Conservation (phyloP, 2,888 invertebrate species). For the Cosmia trapezina region DNA sequence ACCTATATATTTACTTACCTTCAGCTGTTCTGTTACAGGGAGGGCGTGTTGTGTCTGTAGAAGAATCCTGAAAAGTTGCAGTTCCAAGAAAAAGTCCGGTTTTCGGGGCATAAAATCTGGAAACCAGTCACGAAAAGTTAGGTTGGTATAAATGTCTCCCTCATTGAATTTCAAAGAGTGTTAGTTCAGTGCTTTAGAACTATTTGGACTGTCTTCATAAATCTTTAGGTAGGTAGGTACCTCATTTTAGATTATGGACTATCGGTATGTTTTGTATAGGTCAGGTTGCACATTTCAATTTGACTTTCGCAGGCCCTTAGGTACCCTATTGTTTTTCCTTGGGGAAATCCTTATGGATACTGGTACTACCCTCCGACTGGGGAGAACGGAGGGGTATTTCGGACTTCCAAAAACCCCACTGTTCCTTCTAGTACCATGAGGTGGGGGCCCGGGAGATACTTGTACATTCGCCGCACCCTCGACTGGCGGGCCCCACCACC, state of each 20-base stretch:
- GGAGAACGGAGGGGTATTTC: too few relatives aligned
- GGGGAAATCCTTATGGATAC: too few relatives aligned
- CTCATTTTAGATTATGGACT: background rate
- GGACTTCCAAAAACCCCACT: too few relatives aligned
- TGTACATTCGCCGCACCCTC: too few relatives aligned
- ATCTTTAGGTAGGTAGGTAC: background rate
- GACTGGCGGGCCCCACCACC: too few relatives aligned
- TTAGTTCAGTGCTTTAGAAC: constrained; percentile 26
- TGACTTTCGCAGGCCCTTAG: background rate
- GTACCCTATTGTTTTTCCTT: too few relatives aligned
- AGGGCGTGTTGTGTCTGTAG: background rate
- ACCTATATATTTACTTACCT: background rate
- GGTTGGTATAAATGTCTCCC: constrained; percentile 1
- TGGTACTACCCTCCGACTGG: too few relatives aligned
- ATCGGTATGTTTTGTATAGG: background rate
- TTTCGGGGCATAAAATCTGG: constrained; percentile 26
- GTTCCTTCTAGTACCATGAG: too few relatives aligned
- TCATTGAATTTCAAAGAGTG: constrained; percentile 46
- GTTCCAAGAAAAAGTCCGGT: constrained; percentile 14
- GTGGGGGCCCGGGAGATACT: too few relatives aligned
- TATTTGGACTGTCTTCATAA: constrained; percentile 20
- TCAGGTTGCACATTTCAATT: constrained; percentile 1
- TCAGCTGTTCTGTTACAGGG: background rate
- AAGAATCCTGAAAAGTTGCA: constrained; percentile 19
- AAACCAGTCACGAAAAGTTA: constrained; percentile 30